Conservation (phyloP, 1,140 invertebrate species). For the Bombus cullumanus region DNA sequence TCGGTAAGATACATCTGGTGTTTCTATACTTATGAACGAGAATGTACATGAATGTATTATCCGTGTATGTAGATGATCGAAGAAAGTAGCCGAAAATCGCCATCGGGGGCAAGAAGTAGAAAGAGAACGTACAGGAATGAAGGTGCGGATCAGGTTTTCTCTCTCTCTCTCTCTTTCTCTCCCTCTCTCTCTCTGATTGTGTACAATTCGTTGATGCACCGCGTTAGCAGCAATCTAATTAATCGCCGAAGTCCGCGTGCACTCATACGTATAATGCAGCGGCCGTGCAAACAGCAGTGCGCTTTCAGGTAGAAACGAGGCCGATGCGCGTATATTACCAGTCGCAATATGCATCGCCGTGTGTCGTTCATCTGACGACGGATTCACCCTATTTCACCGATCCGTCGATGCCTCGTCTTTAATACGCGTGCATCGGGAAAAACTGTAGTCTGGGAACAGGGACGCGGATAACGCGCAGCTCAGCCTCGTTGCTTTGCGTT, state of each 20-base stretch:
- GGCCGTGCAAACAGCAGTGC: slow-evolving; percentile 26
- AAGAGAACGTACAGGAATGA: background rate
- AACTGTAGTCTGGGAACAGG: background rate
- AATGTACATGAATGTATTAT: too few species aligned
- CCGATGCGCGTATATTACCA: slow-evolving; percentile 42
- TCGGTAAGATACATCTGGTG: too few species aligned
- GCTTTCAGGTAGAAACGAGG: slow-evolving; percentile 50
- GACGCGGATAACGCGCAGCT: slow-evolving; percentile 5
- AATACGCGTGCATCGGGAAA: slow-evolving; percentile 6
- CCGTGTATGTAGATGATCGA: too few species aligned
- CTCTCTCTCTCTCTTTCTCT: background rate
- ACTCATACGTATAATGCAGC: slow-evolving; percentile 41
- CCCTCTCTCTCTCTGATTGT: background rate
- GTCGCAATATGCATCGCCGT: slow-evolving; percentile 29
- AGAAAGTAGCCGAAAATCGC: background rate
- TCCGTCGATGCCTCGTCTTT: slow-evolving; percentile 33
- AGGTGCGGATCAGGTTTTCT: too few species aligned
- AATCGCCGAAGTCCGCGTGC: slow-evolving; percentile 25
- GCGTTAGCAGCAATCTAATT: slow-evolving; percentile 45
- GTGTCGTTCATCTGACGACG: slow-evolving; percentile 24
- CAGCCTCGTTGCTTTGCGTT: too few species aligned
- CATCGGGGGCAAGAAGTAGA: background rate
- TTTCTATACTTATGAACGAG: too few species aligned
- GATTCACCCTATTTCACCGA: slow-evolving; percentile 26
- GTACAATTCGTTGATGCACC: background rate